Conservation (phyloP, 2,888 invertebrate genomes). For the Adelognathus sp. region DNA sequence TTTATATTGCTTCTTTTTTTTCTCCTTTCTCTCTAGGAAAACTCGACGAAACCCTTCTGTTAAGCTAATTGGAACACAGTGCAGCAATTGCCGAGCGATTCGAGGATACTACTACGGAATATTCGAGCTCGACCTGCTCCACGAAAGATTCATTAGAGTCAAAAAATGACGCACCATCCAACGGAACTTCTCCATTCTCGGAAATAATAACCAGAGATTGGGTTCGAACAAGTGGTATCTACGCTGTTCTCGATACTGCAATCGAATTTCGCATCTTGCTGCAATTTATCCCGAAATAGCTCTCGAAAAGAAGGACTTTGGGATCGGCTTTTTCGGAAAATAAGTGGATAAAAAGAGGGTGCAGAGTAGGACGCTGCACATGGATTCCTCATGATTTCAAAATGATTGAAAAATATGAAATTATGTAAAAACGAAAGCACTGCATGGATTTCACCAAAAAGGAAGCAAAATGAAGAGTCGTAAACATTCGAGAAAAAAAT, state of each 20-base stretch:
- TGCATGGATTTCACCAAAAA: no score
- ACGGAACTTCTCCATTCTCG: not conserved
- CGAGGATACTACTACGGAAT: conserved; percentile 65
- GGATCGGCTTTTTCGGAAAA: no score
- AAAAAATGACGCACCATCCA: conserved; percentile 67
- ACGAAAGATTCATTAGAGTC: conserved; percentile 69
- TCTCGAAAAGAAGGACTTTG: no score
- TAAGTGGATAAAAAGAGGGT: no score
- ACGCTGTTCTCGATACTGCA: not conserved
- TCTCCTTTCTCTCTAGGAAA: not conserved
- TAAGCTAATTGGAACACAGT: conserved; percentile 68
- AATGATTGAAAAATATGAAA: no score
- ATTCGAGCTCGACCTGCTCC: conserved; percentile 16
- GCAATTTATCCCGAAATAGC: no score
- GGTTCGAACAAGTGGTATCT: not conserved
- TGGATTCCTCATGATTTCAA: no score
- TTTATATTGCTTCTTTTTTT: not conserved
- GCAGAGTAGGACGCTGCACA: no score
- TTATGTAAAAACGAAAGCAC: no score
- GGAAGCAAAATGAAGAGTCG: no score
- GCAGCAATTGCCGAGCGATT: conserved; percentile 66
- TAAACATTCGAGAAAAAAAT: no score
- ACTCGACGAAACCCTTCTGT: conserved; percentile 21
- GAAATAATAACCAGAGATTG: not conserved
- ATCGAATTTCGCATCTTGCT: no score